Evolutionary conservation across 1,140 invertebrate species (phyloP), one percentile per base, ranked within the genome.

Genomic region (Trachymyrmex cornetzi): DNA sequence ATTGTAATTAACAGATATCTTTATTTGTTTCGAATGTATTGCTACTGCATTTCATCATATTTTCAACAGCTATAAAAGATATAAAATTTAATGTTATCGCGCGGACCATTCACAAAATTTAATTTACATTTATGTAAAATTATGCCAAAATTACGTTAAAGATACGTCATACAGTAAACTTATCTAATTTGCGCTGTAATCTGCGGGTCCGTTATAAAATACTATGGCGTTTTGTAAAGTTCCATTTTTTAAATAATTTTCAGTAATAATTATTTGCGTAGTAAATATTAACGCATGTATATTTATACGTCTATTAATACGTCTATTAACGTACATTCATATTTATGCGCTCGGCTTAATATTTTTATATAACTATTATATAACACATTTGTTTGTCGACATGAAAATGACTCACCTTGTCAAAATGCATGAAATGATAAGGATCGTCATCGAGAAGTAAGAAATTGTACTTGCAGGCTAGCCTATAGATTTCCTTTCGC

Each of bases 391-490:
- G 16, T 19, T 44, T 24, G 57, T 66, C 24, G 30, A 24, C 2
- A 24, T 22, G 0, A 55, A 24, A n/a, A 55, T 38, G 11, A 55
- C 94, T 95, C 77, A 96, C 96, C 30, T 95, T 95, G 80, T 94
- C 94, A 93, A 97, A 98, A 92, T 97, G 97, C 89, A 98, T 94
- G 92, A 97, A 98, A 92, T 97, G 97, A 92, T 98, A 98, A 2
- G 98, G 97, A 95, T 98, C 98, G 92, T 98, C 98, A 93, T 98
- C 98, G 0, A 98, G 91, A 79, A 98, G 98, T 0, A 98, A 90
- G 44, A 98, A 96, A 95, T 98, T 96, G 93, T 97, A 98, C 91
- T 97, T 95, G 93, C 97, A 97, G 27, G 97, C 97, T 88, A 98
- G 96, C 88, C 96, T 95, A 91, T 98, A 98, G 50, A 98, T 97